phyloP scores from a whole-genome alignment of 2,113 vertebrate species.

The Hypanus sabinus region DNA sequence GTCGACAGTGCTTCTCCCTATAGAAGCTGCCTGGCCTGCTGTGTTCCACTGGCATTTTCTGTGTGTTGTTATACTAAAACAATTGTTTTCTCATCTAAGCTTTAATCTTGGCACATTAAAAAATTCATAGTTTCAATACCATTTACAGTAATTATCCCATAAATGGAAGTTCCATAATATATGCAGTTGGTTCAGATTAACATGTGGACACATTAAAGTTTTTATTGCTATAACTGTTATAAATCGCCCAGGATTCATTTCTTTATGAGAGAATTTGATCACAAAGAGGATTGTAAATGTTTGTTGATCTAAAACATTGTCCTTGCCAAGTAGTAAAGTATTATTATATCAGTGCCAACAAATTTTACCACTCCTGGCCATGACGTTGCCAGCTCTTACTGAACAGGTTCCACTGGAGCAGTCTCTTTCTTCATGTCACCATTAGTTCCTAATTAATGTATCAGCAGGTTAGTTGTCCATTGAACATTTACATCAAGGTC shows the following conservation, averaged over 20 bases:
- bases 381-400: not conserved
- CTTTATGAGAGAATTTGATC: slow-evolving; percentile 19
- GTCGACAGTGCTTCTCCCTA: too few species aligned
- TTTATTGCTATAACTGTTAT: not conserved
- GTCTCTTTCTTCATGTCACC: not conserved
- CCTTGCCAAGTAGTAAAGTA: not conserved
- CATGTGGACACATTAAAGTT: not conserved
- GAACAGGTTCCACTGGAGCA: not conserved
- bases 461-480: not conserved
- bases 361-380: not conserved
- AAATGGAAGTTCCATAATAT: not conserved
- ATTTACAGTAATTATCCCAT: not conserved
- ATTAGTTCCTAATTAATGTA: not conserved
- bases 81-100: not conserved
- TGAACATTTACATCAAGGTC: not conserved
- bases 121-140: not conserved
- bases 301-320: not conserved
- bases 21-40: too few species aligned
- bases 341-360: not conserved
- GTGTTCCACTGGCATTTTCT: too few species aligned
- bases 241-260: not conserved
- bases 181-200: not conserved
- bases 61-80: not conserved
- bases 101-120: not conserved
- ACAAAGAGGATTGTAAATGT: not conserved